Conservation (phyloP, 2,797 vertebrate species). For the Aselliscus stoliczkanus region DNA sequence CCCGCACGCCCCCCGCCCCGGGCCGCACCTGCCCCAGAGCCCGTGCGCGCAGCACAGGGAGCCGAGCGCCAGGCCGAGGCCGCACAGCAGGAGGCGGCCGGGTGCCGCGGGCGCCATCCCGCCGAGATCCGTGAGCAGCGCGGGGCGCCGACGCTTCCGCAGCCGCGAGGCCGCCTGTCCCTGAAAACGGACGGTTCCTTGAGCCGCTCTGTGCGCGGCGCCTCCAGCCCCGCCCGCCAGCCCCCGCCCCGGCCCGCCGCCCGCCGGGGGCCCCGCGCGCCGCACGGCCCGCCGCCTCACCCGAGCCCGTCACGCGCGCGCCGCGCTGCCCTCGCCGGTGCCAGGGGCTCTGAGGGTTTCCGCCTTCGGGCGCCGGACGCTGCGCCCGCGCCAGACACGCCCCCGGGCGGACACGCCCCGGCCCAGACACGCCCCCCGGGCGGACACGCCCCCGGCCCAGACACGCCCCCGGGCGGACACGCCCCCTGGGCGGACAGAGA, state of each 20-base stretch:
- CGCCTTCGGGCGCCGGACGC: not conserved
- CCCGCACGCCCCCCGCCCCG: accelerated
- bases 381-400: accelerated
- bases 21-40: not conserved
- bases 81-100: not conserved
- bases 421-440: not conserved
- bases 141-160: too few species aligned
- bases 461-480: not conserved
- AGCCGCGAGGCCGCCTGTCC: not conserved
- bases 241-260: not conserved
- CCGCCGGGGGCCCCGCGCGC: not conserved
- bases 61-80: not conserved
- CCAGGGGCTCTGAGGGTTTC: not conserved
- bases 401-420: too few species aligned
- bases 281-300: not conserved
- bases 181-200: not conserved
- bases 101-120: not conserved
- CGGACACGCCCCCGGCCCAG: not conserved
- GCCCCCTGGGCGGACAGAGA: not conserved
- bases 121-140: not conserved
- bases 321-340: accelerated
- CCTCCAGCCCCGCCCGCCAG: not conserved
- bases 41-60: not conserved
- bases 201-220: not conserved
- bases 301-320: not conserved